These are phyloP conservation scores for Thalassarche chlororhynchos DNA, from an alignment of 2,113 vertebrate genomes.

Conservation along the genomic window DNA sequence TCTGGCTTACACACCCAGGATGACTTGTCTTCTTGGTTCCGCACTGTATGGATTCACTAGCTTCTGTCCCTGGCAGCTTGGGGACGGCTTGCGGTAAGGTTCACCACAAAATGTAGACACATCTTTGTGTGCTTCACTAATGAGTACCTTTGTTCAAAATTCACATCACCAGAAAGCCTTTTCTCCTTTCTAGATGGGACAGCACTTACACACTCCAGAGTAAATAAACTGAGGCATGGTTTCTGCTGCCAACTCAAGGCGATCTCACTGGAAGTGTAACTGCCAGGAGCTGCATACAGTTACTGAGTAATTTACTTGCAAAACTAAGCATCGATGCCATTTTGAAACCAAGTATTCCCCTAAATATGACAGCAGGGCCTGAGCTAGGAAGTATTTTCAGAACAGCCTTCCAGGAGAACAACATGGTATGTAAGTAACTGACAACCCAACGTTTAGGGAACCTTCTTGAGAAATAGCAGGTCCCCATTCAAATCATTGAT, in stretches of 20 bases:
- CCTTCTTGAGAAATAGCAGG: neutral
- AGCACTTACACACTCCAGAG: neutral
- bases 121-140: neutral
- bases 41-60: neutral
- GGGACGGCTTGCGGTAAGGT: fast-evolving
- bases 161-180: neutral
- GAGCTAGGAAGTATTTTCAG: neutral
- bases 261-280: neutral
- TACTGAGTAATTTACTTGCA: neutral
- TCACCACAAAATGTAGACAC: neutral
- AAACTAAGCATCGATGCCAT: neutral
- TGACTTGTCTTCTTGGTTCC: neutral
- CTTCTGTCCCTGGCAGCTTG: neutral
- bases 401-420: neutral
- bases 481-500: neutral
- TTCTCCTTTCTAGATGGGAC: neutral
- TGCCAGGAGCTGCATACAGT: neutral
- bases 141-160: neutral
- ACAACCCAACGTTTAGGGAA: neutral
- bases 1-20: neutral
- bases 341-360: neutral
- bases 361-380: neutral
- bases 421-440: neutral
- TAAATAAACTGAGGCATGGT: neutral
- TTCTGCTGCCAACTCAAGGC: neutral